Evolutionary conservation across 2,113 vertebrate species (phyloP).

Genomic region (Pteronura brasiliensis): DNA sequence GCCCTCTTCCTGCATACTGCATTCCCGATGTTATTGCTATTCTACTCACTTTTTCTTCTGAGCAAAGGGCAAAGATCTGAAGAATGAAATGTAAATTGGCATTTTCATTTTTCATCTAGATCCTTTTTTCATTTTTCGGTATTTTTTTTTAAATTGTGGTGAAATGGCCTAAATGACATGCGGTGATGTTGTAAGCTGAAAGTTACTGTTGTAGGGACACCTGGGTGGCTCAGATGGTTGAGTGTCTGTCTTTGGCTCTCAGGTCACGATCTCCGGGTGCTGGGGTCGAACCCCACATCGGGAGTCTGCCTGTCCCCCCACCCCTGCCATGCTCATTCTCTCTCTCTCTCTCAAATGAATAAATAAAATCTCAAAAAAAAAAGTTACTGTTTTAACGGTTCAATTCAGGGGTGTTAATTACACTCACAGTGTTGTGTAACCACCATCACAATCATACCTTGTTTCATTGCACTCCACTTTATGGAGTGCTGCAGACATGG

Average conservation of each 20-base stretch:
- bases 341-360: neutral
- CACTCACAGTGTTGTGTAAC: neutral
- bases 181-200: neutral
- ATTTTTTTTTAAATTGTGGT: neutral
- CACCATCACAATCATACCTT: neutral
- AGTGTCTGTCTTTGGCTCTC: neutral
- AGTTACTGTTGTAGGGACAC: too few species aligned
- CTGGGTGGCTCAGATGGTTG: neutral
- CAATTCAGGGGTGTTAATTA: neutral
- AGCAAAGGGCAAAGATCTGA: neutral
- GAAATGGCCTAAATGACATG: neutral
- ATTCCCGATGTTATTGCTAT: neutral
- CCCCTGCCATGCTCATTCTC: neutral
- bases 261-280: neutral
- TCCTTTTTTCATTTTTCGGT: neutral
- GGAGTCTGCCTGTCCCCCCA: neutral
- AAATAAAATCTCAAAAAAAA: neutral
- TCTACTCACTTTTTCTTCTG: neutral
- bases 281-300: neutral
- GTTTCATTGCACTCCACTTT: neutral
- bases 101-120: neutral
- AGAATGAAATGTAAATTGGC: neutral
- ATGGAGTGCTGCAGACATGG: neutral
- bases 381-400: neutral
- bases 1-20: neutral